Evolutionary conservation across 2,797 vertebrate species (phyloP), one percentile per base, ranked within the genome.

Genomic region (Epinephelus coioides): DNA sequence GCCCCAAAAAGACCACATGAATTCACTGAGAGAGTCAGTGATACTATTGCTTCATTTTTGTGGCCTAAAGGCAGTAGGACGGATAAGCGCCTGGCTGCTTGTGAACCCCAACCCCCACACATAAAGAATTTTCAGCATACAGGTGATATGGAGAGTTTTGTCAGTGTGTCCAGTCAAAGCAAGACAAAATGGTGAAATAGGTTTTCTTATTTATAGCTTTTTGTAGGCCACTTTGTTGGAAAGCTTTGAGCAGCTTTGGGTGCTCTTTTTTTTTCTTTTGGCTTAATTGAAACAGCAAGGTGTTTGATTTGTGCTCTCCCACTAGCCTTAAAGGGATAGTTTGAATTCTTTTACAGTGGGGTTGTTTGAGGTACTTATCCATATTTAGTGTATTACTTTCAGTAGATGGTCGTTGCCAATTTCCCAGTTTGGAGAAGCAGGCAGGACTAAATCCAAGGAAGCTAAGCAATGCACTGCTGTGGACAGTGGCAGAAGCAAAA

Each of bases 101-200:
- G 63, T 19, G 3, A 34, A 49, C 64, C 88, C 87, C 85, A 89
- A 73, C 88, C 84, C 93, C 83, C 86, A 83, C 88, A 65, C 27
- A 1, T 51, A 62, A 85, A 86, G 79, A 83, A 86, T 84, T 88
- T 90, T 80, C 73, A 91, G 78, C 83, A 90, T 70, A 84, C 90
- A 94, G 91, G 85, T 92, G 91, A 91, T 69, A 53, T 34, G 60
- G 61, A 75, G 79, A 72, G 56, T 49, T 44, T 61, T 53, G 66
- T 74, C 49, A 27, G 43, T 73, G 57, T 51, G 71, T 57, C 55
- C 2, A 63, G 50, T 76, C 43, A 53, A 53, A 79, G 69, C 73
- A n/a, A 87, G 81, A 75, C 30, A 67, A 72, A 85, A 75, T 0
- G 19, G n/a, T 67, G n/a, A 34, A 78, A 53, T 40, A 53, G 53